Percentiles rank a stretch among this genome's conserved stretches.
Conservation (phyloP, 2,113 vertebrate genomes). For the Crotalus viridis region DNA sequence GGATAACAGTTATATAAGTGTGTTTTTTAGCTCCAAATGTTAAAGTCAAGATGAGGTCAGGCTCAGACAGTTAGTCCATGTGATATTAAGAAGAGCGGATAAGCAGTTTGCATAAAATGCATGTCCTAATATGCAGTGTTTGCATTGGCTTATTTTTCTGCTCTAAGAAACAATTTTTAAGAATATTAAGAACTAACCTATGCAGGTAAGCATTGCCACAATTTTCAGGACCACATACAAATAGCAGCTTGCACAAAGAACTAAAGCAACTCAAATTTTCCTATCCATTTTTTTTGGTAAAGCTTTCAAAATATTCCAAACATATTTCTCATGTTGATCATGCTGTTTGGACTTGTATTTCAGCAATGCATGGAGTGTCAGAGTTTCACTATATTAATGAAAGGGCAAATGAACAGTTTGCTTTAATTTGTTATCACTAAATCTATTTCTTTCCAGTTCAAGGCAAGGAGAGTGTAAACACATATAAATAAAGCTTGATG, state of each 20-base stretch:
- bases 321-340: neutral
- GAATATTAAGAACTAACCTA: neutral
- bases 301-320: neutral
- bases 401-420: neutral
- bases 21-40: neutral
- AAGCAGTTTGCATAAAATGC: neutral
- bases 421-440: neutral
- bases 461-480: neutral
- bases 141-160: neutral
- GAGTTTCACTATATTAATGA: neutral
- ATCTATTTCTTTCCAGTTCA: neutral
- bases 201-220: neutral
- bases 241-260: neutral
- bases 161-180: rapidly evolving
- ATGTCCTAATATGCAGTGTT: rapidly evolving
- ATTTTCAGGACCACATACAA: neutral
- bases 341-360: neutral
- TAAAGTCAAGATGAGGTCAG: neutral
- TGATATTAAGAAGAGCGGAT: neutral
- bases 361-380: neutral
- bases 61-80: neutral
- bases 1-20: neutral
- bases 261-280: neutral
- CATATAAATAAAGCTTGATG: neutral
- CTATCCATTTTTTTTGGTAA: neutral